These are phyloP conservation scores for Microhierax caerulescens DNA, from an alignment of 2,797 vertebrate genomes.

Conservation along the genomic window DNA sequence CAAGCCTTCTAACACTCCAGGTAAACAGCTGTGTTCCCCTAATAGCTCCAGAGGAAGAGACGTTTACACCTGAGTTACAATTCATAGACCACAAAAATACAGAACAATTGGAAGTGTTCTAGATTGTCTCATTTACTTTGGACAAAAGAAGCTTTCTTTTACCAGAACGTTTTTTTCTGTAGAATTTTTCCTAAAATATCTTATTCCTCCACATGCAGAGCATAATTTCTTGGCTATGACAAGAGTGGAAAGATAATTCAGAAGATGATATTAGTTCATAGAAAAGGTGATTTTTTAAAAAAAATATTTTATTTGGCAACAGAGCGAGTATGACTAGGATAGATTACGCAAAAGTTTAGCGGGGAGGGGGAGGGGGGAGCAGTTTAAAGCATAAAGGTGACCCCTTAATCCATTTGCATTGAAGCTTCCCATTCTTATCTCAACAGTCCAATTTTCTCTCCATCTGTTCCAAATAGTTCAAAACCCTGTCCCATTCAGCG, in stretches of 20 bases:
- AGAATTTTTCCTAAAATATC: neutral
- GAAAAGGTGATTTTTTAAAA: neutral
- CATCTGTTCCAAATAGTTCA: neutral
- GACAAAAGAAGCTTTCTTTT: neutral
- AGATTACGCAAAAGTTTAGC: neutral
- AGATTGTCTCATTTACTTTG: neutral
- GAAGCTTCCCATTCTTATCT: neutral
- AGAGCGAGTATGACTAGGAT: neutral
- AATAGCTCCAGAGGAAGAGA: neutral
- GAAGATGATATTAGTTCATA: neutral
- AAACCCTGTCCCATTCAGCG: conserved; percentile 3
- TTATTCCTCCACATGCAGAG: neutral
- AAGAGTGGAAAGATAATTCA: neutral
- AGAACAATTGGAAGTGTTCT: neutral
- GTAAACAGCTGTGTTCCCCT: neutral
- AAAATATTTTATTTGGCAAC: neutral
- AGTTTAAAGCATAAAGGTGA: neutral
- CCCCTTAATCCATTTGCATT: neutral
- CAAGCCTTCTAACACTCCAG: neutral
- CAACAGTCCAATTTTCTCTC: neutral
- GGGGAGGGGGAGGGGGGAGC: too few relatives aligned
- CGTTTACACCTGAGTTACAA: neutral
- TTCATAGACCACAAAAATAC: neutral
- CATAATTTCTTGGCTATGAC: neutral
- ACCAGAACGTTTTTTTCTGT: neutral